Conservation (phyloP, 2,797 vertebrate species). For the Phrynocephalus guinanensis region DNA sequence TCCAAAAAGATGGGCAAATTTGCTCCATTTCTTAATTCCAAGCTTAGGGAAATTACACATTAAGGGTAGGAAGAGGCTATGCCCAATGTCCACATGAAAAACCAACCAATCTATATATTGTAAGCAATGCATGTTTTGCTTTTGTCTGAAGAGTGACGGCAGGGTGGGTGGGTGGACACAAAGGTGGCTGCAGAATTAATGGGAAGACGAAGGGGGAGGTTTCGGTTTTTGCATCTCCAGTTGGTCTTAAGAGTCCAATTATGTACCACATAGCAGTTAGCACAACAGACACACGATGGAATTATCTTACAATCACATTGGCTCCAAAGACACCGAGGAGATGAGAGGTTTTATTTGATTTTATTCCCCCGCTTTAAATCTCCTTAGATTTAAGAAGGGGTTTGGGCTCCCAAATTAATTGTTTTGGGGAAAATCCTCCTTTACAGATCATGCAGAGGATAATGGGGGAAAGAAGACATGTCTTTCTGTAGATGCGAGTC, state of each 20-base stretch:
- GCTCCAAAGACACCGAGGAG: constrained; percentile 67
- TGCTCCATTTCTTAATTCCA: not conserved
- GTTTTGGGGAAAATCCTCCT: constrained; percentile 75
- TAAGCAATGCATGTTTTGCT: constrained; percentile 21
- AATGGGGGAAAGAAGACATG: constrained; percentile 69
- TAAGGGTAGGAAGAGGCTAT: not conserved
- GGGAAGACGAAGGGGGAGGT: constrained; percentile 43
- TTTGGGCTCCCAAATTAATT: constrained; percentile 76
- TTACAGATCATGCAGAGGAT: constrained; percentile 70
- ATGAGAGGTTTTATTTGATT: constrained; percentile 62
- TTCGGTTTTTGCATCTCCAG: constrained; percentile 17
- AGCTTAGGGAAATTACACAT: not conserved
- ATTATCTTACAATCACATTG: constrained; percentile 76
- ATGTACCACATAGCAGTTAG: constrained; percentile 57
- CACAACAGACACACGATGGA: constrained; percentile 75
- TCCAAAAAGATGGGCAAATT: constrained; percentile 3
- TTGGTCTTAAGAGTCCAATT: constrained; percentile 67
- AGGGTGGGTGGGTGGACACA: constrained; percentile 49
- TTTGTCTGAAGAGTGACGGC: constrained; percentile 57
- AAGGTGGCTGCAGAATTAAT: constrained; percentile 51
- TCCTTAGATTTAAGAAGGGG: constrained; percentile 77
- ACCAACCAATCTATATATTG: not conserved
- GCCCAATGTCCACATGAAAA: not conserved
- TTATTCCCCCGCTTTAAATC: constrained; percentile 63
- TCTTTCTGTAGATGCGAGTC: constrained; percentile 68